Evolutionary conservation across 2,113 vertebrate species (phyloP), one percentile per base, ranked within the genome.

Genomic region (Bubalus kerabau): DNA sequence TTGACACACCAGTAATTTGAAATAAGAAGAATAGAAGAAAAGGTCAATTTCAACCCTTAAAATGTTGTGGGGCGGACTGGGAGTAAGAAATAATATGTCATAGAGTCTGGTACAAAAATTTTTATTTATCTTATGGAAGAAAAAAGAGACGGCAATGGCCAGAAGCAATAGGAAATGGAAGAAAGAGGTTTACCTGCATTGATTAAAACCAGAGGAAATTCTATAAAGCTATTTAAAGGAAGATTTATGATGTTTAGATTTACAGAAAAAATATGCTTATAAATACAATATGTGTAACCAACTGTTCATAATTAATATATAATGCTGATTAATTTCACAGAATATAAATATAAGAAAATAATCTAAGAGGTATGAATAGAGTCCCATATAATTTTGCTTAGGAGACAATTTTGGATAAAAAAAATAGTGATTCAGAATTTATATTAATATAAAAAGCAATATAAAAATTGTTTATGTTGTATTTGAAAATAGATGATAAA

Each of bases 1-100:
- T 36, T 92, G 80, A 87, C 80, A 74, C 24, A 36, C 83, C 74
- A 74, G 11, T 57, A 78, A 90, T 48, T 40, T 52, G 32, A 84
- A 93, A 95, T 93, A 87, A 90, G 57, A 89, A 62, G 50, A 92
- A 81, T 30, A 14, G 30, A 56, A 59, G 28, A 62, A 92, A 97
- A 95, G 90, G 54, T 90, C 52, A 78, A 21, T 59, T 28, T 64
- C 19, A 88, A 80, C 95, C 60, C 48, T 95, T 92, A 82, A 96
- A 84, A 36, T 71, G 52, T 76, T 91, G 60, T 64, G 6, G 60
- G 36, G 50, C 28, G 90, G 26, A 10, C 40, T 96, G 67, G 14
- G 74, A 85, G 19, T 74, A 83, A 95, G 57, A 84, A 94, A 85
- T 59, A 59, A 40, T 60, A 62, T n/a, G 60, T 57, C 14, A 28